Conservation (phyloP, 2,888 invertebrate species). For the Atethmia centrago region DNA sequence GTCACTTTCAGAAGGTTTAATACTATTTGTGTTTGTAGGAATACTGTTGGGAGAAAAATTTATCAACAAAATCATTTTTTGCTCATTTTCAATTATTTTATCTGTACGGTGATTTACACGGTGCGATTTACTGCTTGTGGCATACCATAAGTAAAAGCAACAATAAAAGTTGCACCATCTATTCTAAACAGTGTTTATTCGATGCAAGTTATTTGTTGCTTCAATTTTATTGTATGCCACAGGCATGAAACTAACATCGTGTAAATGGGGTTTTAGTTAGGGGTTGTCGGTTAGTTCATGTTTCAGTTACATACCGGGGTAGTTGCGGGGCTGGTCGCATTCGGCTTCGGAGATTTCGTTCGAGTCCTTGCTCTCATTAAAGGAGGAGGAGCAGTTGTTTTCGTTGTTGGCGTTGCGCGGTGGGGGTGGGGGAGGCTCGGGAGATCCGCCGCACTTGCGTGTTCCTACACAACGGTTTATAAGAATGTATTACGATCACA, state of each 20-base stretch:
- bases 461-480: constrained; percentile 71
- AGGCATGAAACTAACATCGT: too few species aligned
- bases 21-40: constrained; percentile 25
- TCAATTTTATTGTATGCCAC: too few species aligned
- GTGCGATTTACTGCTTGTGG: too few species aligned
- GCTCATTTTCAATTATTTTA: not conserved
- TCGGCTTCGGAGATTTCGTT: constrained; percentile 98
- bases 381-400: constrained; percentile 94
- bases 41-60: constrained; percentile 44
- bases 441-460: constrained; percentile 85
- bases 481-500: too few species aligned
- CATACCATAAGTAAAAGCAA: too few species aligned
- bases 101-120: not conserved
- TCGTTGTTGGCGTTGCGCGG: constrained; percentile 95
- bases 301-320: constrained; percentile 92
- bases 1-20: constrained; percentile 72
- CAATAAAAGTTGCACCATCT: too few species aligned
- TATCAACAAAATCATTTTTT: not conserved
- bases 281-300: constrained; percentile 5
- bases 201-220: too few species aligned
- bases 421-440: constrained; percentile 93
- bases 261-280: too few species aligned
- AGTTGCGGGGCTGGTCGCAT: constrained; percentile 96
- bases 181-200: too few species aligned
- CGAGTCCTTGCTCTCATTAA: constrained; percentile 98